Conservation (phyloP, 2,888 invertebrate species). For the Phengaris arion region DNA sequence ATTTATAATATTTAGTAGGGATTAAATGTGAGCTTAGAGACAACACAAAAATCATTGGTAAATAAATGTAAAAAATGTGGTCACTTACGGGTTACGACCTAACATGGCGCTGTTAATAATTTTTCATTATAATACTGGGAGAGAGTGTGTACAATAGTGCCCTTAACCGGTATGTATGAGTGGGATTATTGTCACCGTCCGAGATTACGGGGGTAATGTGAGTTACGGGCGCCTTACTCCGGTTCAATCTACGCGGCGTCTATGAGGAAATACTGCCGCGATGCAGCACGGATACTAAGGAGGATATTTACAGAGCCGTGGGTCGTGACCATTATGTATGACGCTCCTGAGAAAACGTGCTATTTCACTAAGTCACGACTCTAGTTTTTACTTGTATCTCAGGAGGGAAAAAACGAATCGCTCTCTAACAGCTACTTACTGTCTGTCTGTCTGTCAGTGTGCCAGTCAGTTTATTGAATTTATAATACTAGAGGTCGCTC, state of each 20-base stretch:
- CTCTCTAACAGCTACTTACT: no score
- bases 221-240: constrained; percentile 73
- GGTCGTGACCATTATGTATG: constrained; percentile 36
- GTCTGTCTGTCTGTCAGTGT: no score
- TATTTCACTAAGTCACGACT: constrained; percentile 6
- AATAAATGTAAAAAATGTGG: not conserved
- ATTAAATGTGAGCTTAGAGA: no score
- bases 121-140: constrained; percentile 28
- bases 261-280: constrained; percentile 74
- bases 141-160: constrained; percentile 55
- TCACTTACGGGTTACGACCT: not conserved
- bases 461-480: no score
- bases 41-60: no score
- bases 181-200: constrained; percentile 68
- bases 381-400: not conserved
- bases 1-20: no score
- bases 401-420: no score
- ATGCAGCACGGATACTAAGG: constrained; percentile 58
- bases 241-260: constrained; percentile 70
- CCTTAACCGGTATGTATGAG: constrained; percentile 58
- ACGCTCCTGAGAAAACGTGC: constrained; percentile 36
- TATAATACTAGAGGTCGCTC: no score
- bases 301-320: constrained; percentile 45
- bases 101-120: not conserved
- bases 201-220: constrained; percentile 71